Percentiles rank a stretch among this genome's conserved stretches.
Evolutionary conservation across 2,888 invertebrate genomes (phyloP).

Genomic region (Lasioglossum figueresi): DNA sequence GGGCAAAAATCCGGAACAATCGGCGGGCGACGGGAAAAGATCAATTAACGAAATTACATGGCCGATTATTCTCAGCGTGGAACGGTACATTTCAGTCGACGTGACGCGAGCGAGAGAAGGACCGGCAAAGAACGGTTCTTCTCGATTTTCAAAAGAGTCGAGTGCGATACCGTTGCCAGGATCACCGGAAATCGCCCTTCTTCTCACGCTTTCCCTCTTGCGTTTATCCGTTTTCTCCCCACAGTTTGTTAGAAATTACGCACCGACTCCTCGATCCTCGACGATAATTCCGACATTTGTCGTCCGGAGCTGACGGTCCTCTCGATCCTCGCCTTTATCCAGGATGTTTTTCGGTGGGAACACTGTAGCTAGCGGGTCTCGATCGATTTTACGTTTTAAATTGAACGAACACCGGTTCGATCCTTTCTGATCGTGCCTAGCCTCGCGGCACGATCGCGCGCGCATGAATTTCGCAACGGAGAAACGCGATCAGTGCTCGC

Average conservation of each 20-base stretch:
- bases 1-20: constrained; percentile 20
- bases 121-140: not conserved
- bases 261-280: constrained; percentile 52
- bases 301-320: not conserved
- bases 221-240: not conserved
- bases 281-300: constrained; percentile 44
- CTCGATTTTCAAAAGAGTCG: constrained; percentile 1
- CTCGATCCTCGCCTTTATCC: not conserved
- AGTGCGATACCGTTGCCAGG: not conserved
- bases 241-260: constrained; percentile 11
- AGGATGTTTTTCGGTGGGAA: not conserved
- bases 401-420: constrained; percentile 21
- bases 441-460: constrained; percentile 35
- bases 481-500: constrained; percentile 71
- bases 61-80: not conserved
- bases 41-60: constrained; percentile 14
- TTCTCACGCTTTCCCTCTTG: constrained; percentile 10
- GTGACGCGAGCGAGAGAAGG: not conserved
- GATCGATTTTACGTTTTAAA: constrained; percentile 29
- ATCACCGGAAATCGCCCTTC: not conserved
- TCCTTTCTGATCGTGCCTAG: constrained; percentile 36
- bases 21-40: not conserved
- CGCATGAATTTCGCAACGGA: constrained; percentile 66
- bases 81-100: not conserved
- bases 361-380: not conserved